Evolutionary conservation across 2,797 vertebrate genomes (phyloP), one percentile per base, ranked within the genome.

Genomic region (Enteromius viviparus): DNA sequence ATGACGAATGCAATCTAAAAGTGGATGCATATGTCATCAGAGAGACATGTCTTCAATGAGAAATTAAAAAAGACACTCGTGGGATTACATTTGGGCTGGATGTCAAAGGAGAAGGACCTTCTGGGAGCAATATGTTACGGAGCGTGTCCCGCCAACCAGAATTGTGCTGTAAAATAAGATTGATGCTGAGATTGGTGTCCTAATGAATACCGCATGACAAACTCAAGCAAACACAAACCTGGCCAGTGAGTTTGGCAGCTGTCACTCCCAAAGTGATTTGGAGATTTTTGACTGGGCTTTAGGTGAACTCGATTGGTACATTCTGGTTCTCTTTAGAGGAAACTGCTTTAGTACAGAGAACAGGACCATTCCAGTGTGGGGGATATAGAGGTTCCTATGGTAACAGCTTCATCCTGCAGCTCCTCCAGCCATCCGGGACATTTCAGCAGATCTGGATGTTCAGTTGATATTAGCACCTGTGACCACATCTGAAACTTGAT

Each of bases 1-100:
- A 76, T 85, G 85, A 84, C 49, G 80, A 32, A 82, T 78, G 47
- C 82, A 81, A 85, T 91, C 88, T 89, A 89, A 92, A 91, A 90
- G 86, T 83, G 85, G 78, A 81, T 84, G 84, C 87, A 90, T 87
- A 87, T 85, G 69, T 90, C 85, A 69, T 83, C 87, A 80, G 87
- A 88, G 29, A 82, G 60, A 75, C 37, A 76, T 78, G 40, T 42
- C 60, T 55, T 55, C 71, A 53, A 90, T 88, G 66, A 81, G 51
- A 86, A 85, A 89, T 91, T 85, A 70, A 47, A 85, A 88, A 91
- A 91, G 83, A 90, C 84, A 75, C 72, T 83, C 83, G 78, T 78
- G 87, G 76, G 85, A 80, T 84, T 85, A 55, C 74, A 72, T 55
- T 78, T 82, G 60, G 78, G 49, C 77, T 86, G 62, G 51, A 84